A percentile compares a stretch with the other conserved stretches of the same genome.
phyloP scores from a whole-genome alignment of 2,888 invertebrate species.

The Perizoma affinitatum region DNA sequence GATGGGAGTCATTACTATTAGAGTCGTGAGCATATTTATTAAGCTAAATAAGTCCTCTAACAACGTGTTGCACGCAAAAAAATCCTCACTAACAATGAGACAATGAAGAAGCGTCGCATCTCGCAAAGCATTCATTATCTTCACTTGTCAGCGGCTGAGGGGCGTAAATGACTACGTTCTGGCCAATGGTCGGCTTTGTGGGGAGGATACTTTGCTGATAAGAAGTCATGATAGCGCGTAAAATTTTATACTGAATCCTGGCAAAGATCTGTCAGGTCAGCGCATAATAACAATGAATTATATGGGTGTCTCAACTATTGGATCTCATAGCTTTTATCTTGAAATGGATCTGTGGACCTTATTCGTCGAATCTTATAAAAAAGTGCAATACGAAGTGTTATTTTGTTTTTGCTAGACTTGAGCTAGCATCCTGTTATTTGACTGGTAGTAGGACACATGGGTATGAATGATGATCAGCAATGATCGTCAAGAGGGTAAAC shows the following conservation, averaged over 20 bases:
- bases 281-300: constrained; percentile 34
- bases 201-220: constrained; percentile 60
- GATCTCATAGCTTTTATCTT: background rate
- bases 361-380: too few species aligned
- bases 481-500: too few species aligned
- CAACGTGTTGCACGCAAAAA: background rate
- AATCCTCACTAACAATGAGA: constrained; percentile 5
- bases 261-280: background rate
- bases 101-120: constrained; percentile 16
- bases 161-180: constrained; percentile 67
- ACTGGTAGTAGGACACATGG: too few species aligned
- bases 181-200: constrained; percentile 69
- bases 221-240: constrained; percentile 51
- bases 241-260: constrained; percentile 38
- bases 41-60: too few species aligned
- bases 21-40: too few species aligned
- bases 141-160: constrained; percentile 40
- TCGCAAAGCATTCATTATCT: constrained; percentile 20
- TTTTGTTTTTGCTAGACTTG: too few species aligned
- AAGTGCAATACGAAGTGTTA: too few species aligned
- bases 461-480: too few species aligned
- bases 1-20: too few species aligned
- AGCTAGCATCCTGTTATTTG: too few species aligned
- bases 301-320: constrained; percentile 8
- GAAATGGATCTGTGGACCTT: background rate